These are phyloP conservation scores for Amphipoea oculea DNA, from an alignment of 2,888 invertebrate species.

Conservation along the genomic window DNA sequence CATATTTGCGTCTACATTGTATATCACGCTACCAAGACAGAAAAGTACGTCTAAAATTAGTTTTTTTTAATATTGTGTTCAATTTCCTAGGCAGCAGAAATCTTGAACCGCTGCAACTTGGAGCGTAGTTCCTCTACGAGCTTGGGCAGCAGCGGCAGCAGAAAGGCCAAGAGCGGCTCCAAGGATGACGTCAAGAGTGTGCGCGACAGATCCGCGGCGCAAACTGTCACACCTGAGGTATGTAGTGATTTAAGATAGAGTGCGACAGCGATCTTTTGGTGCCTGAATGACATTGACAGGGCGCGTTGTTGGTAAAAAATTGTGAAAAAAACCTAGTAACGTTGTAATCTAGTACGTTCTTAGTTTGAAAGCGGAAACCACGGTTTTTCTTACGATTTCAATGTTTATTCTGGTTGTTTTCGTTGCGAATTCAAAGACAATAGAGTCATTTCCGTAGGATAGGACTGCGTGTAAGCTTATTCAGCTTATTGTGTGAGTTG, in stretches of 20 bases:
- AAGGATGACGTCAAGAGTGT: constrained; percentile 79
- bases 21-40: background rate
- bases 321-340: too few relatives aligned
- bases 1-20: background rate
- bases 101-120: constrained; percentile 91
- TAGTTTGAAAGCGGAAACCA: background rate
- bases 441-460: background rate
- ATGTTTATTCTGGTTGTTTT: background rate
- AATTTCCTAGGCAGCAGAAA: constrained; percentile 91
- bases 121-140: constrained; percentile 89
- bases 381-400: background rate
- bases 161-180: constrained; percentile 76
- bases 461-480: background rate
- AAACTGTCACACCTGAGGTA: constrained; percentile 87
- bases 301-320: background rate
- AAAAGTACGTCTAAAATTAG: background rate
- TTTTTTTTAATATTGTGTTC: background rate
- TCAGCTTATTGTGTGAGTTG: background rate
- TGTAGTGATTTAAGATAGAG: background rate
- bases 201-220: constrained; percentile 73
- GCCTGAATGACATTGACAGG: background rate
- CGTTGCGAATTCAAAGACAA: background rate
- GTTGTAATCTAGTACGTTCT: background rate
- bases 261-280: background rate
- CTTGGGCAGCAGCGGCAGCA: constrained; percentile 86